phyloP scores from a whole-genome alignment of 1,140 invertebrate species.

The Tetramorium parvispinum region DNA sequence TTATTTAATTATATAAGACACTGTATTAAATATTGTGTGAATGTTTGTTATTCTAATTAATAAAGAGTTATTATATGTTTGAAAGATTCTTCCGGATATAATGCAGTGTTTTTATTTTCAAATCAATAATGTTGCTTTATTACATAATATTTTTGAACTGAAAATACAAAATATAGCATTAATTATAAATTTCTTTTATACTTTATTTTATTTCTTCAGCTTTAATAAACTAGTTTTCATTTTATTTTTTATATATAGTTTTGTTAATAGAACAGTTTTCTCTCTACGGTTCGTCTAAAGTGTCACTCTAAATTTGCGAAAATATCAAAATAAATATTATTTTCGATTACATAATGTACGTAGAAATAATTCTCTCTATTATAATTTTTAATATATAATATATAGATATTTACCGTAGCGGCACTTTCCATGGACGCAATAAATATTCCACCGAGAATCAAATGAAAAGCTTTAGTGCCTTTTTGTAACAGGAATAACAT shows the following conservation, averaged over 20 bases:
- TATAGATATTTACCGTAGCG: background rate
- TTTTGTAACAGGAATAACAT: slow-evolving; percentile 33
- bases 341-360: background rate
- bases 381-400: background rate
- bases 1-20: background rate
- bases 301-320: background rate
- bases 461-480: background rate
- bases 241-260: too few species aligned
- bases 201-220: too few species aligned
- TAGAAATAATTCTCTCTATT: background rate
- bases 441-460: slow-evolving; percentile 28
- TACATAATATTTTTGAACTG: background rate
- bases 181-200: background rate
- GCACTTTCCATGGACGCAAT: slow-evolving; percentile 21
- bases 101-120: too few species aligned
- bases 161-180: background rate
- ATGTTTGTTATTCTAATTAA: too few species aligned
- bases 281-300: background rate
- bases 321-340: background rate
- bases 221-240: background rate
- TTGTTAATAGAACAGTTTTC: too few species aligned
- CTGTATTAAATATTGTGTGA: background rate
- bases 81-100: too few species aligned
- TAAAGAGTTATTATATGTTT: too few species aligned
- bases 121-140: too few species aligned